These are phyloP conservation scores for Oedothorax gibbosus DNA, from an alignment of 1,140 invertebrate species.

Conservation along the genomic window DNA sequence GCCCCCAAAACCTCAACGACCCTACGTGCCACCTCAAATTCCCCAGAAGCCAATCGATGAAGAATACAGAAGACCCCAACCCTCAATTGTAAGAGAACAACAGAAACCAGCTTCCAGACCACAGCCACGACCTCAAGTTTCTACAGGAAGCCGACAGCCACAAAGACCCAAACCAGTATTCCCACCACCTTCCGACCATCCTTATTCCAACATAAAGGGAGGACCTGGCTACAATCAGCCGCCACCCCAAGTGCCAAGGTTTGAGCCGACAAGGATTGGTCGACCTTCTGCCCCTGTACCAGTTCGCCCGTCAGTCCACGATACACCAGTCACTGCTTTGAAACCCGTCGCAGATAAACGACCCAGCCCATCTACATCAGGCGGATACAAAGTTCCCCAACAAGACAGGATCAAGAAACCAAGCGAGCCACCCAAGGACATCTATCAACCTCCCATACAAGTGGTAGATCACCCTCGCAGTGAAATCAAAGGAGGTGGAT, in stretches of 20 bases:
- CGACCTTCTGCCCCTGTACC: slow-evolving; percentile 29
- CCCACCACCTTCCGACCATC: slow-evolving; percentile 54
- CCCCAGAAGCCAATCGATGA: slow-evolving; percentile 30
- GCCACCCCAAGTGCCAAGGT: slow-evolving; percentile 51
- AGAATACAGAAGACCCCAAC: slow-evolving; percentile 36
- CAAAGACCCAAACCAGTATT: slow-evolving; percentile 50
- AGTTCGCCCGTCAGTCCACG: neutral
- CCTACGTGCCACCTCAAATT: neutral
- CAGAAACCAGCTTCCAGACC: slow-evolving; percentile 37
- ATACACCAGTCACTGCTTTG: neutral
- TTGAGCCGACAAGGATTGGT: slow-evolving; percentile 46
- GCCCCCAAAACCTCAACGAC: neutral
- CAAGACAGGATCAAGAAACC: slow-evolving; percentile 41
- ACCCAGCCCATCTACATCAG: slow-evolving; percentile 18
- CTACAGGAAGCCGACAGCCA: slow-evolving; percentile 16
- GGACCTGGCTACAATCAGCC: slow-evolving; percentile 51
- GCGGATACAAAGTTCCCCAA: slow-evolving; percentile 37
- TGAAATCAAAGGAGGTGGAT: slow-evolving; percentile 45
- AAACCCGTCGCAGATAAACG: slow-evolving; percentile 27
- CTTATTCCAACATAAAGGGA: slow-evolving; percentile 56
- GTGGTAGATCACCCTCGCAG: slow-evolving; percentile 44
- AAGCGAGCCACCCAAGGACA: slow-evolving; percentile 22
- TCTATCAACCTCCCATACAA: slow-evolving; percentile 51
- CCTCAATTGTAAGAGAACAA: slow-evolving; percentile 41
- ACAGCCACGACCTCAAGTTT: slow-evolving; percentile 35